A percentile compares a stretch with the other conserved stretches of the same genome.
These are phyloP conservation scores for Pilophorus perplexus DNA, from an alignment of 2,888 invertebrate species.

Conservation along the genomic window DNA sequence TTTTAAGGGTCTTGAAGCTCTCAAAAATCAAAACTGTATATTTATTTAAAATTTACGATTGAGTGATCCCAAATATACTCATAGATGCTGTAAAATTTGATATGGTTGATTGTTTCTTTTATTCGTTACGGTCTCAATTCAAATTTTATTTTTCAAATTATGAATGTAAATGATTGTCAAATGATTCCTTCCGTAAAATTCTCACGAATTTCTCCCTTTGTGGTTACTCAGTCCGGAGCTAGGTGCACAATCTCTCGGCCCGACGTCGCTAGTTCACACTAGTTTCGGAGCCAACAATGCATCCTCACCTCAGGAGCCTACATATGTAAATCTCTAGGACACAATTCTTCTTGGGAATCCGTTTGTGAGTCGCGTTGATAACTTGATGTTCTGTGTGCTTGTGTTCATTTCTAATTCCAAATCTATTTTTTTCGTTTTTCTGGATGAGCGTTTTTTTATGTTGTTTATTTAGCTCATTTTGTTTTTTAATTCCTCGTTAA, in stretches of 20 bases:
- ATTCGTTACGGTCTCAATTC: too few relatives aligned
- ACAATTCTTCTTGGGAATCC: constrained; percentile 46
- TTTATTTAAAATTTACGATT: too few relatives aligned
- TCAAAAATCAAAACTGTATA: too few relatives aligned
- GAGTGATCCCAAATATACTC: too few relatives aligned
- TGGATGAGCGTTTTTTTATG: constrained; percentile 49
- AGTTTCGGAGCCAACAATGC: constrained; percentile 49
- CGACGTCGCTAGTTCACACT: constrained; percentile 48
- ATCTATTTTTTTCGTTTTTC: constrained; percentile 49
- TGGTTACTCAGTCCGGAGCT: constrained; percentile 49
- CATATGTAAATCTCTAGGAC: constrained; percentile 87
- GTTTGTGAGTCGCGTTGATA: constrained; percentile 49
- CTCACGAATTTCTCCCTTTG: too few relatives aligned
- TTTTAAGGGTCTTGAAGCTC: too few relatives aligned
- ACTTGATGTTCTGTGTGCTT: constrained; percentile 44
- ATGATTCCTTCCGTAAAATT: too few relatives aligned
- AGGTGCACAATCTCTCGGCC: constrained; percentile 46
- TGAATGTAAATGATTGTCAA: too few relatives aligned
- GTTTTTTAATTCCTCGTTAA: constrained; percentile 49
- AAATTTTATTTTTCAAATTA: too few relatives aligned
- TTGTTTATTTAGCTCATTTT: constrained; percentile 39
- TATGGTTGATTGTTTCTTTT: too few relatives aligned
- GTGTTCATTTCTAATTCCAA: constrained; percentile 45
- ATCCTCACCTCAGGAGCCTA: constrained; percentile 69
- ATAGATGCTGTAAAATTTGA: too few relatives aligned